A percentile compares a stretch with the other conserved stretches of the same genome.
Evolutionary conservation across 1,140 invertebrate genomes (phyloP).

Genomic region (Meteorus sp.): DNA sequence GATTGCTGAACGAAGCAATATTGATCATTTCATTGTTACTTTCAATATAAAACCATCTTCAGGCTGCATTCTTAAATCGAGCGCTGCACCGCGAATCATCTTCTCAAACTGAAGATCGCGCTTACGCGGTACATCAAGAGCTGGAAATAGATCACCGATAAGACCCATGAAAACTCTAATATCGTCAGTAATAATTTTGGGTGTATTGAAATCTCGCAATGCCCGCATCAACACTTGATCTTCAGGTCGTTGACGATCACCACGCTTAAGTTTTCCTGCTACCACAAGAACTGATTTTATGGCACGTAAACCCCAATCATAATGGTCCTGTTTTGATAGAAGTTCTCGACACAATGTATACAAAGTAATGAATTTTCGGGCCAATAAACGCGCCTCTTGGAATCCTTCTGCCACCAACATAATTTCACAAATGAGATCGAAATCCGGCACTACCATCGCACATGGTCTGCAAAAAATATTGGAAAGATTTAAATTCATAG

Average conservation of each 20-base stretch:
- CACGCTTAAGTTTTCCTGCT: slow-evolving; percentile 78
- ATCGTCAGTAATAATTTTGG: slow-evolving; percentile 91
- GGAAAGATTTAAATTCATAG: slow-evolving; percentile 14
- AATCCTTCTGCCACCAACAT: slow-evolving; percentile 94
- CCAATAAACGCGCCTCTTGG: slow-evolving; percentile 80
- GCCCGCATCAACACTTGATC: slow-evolving; percentile 84
- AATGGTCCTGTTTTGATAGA: slow-evolving; percentile 91
- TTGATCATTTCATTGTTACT: slow-evolving; percentile 54
- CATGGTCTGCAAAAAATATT: slow-evolving; percentile 70
- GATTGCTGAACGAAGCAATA: too few species aligned
- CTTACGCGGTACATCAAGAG: slow-evolving; percentile 84
- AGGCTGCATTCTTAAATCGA: slow-evolving; percentile 85
- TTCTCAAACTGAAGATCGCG: slow-evolving; percentile 84
- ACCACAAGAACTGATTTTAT: slow-evolving; percentile 93
- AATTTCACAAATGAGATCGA: slow-evolving; percentile 91
- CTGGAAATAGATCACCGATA: slow-evolving; percentile 85
- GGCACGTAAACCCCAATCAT: slow-evolving; percentile 91
- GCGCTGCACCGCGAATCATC: slow-evolving; percentile 72
- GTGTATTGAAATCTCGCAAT: slow-evolving; percentile 89
- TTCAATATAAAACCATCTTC: slow-evolving; percentile 88
- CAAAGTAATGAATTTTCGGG: slow-evolving; percentile 89
- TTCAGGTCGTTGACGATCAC: slow-evolving; percentile 70
- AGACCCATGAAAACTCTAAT: slow-evolving; percentile 89
- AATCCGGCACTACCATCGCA: slow-evolving; percentile 94
- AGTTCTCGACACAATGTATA: slow-evolving; percentile 87